Evolutionary conservation across 2,797 vertebrate species (phyloP).

Genomic region (Spea hammondii): DNA sequence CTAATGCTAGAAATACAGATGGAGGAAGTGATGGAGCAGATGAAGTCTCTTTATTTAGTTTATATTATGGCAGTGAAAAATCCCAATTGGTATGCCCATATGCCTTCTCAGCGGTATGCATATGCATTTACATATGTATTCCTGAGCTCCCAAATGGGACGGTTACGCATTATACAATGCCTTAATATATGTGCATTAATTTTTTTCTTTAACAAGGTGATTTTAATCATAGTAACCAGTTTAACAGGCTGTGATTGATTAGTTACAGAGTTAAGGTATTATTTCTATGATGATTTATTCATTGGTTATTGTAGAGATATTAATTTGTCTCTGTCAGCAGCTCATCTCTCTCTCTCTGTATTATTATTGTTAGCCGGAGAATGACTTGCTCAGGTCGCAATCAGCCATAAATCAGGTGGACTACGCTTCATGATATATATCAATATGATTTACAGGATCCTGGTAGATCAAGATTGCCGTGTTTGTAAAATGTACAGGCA

Average conservation of each 20-base stretch:
- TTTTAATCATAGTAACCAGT: conserved; percentile 4
- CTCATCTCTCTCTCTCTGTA: background rate
- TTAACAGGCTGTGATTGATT: conserved; percentile 1
- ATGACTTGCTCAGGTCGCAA: background rate
- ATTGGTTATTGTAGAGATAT: background rate
- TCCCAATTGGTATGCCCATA: conserved; percentile 43
- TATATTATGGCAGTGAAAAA: conserved; percentile 44
- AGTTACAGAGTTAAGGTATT: background rate
- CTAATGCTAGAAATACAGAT: conserved; percentile 43
- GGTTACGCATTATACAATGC: conserved; percentile 3
- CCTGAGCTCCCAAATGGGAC: background rate
- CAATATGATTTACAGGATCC: background rate
- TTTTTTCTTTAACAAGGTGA: background rate
- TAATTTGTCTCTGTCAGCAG: background rate
- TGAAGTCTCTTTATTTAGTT: conserved; percentile 44
- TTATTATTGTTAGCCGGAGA: background rate
- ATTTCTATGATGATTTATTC: background rate
- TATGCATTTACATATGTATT: conserved; percentile 30
- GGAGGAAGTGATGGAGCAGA: conserved; percentile 36
- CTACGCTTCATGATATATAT: background rate
- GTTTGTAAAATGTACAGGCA: no score
- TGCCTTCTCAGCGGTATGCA: conserved; percentile 26
- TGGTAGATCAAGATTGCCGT: no score
- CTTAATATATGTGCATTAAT: conserved; percentile 16
- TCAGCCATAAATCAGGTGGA: background rate